phyloP scores from a whole-genome alignment of 2,888 invertebrate species.

The Galerucella pusilla region DNA sequence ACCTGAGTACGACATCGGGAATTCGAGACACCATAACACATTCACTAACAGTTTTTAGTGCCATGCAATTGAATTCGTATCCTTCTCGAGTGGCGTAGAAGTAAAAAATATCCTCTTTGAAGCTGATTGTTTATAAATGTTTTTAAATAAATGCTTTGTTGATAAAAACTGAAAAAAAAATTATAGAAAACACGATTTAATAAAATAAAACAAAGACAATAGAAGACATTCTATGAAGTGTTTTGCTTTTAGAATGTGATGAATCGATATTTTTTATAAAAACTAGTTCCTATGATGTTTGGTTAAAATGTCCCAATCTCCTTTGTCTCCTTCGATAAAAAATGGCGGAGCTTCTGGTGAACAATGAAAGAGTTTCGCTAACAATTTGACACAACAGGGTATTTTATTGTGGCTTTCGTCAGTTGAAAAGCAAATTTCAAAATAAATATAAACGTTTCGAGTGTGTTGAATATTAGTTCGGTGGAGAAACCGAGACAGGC shows the following conservation, averaged over 20 bases:
- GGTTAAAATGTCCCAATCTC: not conserved
- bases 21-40: conserved; percentile 35
- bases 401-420: conserved; percentile 60
- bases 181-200: too few relatives aligned
- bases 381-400: conserved; percentile 44
- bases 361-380: conserved; percentile 25
- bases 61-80: conserved; percentile 35
- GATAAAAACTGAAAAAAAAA: not conserved
- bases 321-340: conserved; percentile 14
- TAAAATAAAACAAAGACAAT: not conserved
- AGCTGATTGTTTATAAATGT: not conserved
- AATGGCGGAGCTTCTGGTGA: conserved; percentile 16
- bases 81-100: not conserved
- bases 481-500: conserved; percentile 59
- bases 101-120: not conserved
- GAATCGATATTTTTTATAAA: not conserved
- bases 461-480: conserved; percentile 60
- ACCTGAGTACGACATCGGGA: conserved; percentile 20
- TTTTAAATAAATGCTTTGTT: not conserved
- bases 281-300: conserved; percentile 13
- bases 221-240: not conserved
- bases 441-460: conserved; percentile 61
- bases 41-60: conserved; percentile 39
- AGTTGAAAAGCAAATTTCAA: conserved; percentile 62
- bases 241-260: not conserved